Base-by-base conservation (phyloP, 2,888 invertebrate genomes). In the Thalpophila matura region DNA sequence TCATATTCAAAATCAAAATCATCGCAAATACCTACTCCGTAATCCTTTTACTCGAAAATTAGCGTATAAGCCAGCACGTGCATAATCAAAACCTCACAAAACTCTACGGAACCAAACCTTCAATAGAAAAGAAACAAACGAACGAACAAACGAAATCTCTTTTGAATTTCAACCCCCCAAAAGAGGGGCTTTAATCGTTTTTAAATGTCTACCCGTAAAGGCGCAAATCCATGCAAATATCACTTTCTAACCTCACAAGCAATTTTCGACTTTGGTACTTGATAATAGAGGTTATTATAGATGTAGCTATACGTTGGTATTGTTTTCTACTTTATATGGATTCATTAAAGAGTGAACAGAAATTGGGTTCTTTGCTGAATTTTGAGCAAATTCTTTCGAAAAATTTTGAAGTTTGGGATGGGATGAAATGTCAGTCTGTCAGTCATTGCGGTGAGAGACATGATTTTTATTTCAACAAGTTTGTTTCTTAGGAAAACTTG, bases 131-230 rank as follows among this genome's bases (percentile, higher is more conserved):
- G 53, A 71, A 74, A 73, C 60, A 73, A 73, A 61, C 62, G 49
- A 43, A 73, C 58, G 55, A 73, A 75, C 68, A 73, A 74, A 74
- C 71, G 64, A 74, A 80, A 79, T 77, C 77, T 77, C 79, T 73
- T 75, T 77, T 74, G 70, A 76, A 79, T 81, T 82, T 72, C 60
- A 71, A 64, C 75, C 60, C 69, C 77, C 71, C 61, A 59, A 64
- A 77, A 73, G 75, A 61, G 77, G 69, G 69, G 74, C 80, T 83
- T 85, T 83, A 84, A 85, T 84, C 81, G 84, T 76, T 84, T 83
- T 83, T 80, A 83, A 82, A 84, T 79, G 79, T 74, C 68, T 73
- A 64, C 55, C 63, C 68, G 61, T 63, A 63, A 66, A 81, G 67
- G 71, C 72, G 60, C 55, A 68, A 71, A 69, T 67, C 66, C 61